Evolutionary conservation across 2,113 vertebrate genomes (phyloP).

Genomic region (Reinhardtius hippoglossoides): DNA sequence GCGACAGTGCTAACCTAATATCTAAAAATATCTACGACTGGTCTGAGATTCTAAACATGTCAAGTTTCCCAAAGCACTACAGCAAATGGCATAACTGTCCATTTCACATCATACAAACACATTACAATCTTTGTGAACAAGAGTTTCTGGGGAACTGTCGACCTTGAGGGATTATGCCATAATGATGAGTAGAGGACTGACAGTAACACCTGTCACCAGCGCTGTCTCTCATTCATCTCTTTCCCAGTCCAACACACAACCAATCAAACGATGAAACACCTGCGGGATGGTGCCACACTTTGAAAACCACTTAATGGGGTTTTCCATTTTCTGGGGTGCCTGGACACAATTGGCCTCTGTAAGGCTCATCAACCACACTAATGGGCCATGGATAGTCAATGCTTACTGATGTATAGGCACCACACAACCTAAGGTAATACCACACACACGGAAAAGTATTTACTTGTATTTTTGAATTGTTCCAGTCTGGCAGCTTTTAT

Average conservation of each 20-base stretch:
- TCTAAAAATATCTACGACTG: background rate
- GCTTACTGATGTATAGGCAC: constrained; percentile 59
- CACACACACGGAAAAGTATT: constrained; percentile 42
- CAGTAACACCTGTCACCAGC: constrained; percentile 64
- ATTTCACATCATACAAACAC: constrained; percentile 70
- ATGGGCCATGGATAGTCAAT: constrained; percentile 61
- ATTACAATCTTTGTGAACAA: constrained; percentile 21
- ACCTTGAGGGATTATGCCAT: constrained; percentile 55
- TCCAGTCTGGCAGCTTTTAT: constrained; percentile 25
- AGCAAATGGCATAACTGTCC: constrained; percentile 53
- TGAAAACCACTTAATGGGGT: constrained; percentile 14
- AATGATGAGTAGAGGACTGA: constrained; percentile 49
- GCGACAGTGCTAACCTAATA: no score
- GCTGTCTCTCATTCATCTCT: constrained; percentile 56
- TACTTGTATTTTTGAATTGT: constrained; percentile 31
- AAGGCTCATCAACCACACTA: constrained; percentile 76
- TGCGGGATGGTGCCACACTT: constrained; percentile 27
- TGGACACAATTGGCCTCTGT: constrained; percentile 68
- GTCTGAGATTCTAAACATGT: background rate
- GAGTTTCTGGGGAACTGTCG: constrained; percentile 48
- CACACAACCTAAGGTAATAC: constrained; percentile 32
- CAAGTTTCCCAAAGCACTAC: constrained; percentile 22
- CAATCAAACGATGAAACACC: constrained; percentile 53
- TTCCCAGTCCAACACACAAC: constrained; percentile 23
- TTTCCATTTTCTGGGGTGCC: constrained; percentile 47